These are phyloP conservation scores for Alauda arvensis DNA, from an alignment of 2,797 vertebrate genomes.

Conservation along the genomic window DNA sequence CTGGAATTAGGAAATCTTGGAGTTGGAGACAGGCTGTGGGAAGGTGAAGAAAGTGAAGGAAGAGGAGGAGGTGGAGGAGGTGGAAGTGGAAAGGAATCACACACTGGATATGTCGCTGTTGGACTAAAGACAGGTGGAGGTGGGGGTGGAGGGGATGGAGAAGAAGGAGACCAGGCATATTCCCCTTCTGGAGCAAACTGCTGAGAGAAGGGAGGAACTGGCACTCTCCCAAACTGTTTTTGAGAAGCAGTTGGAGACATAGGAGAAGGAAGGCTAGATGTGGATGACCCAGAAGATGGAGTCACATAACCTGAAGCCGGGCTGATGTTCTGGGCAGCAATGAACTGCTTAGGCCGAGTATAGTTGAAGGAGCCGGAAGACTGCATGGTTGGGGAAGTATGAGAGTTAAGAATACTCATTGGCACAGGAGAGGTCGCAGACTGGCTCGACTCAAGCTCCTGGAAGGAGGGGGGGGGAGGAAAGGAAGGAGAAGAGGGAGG, in stretches of 20 bases:
- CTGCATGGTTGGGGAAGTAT: conserved; percentile 84
- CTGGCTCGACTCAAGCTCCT: conserved; percentile 84
- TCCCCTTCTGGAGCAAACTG: conserved; percentile 76
- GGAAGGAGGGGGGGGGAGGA: conserved; percentile 91
- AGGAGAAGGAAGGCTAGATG: conserved; percentile 87
- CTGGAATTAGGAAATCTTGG: conserved; percentile 78
- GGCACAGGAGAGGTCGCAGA: conserved; percentile 61
- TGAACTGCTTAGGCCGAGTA: conserved; percentile 97
- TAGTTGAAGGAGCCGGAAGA: conserved; percentile 94
- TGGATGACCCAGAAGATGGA: conserved; percentile 87
- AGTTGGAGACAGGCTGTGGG: conserved; percentile 68
- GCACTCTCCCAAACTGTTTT: conserved; percentile 79
- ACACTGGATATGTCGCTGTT: conserved; percentile 44
- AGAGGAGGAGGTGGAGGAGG: conserved; percentile 78
- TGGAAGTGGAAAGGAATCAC: conserved; percentile 75
- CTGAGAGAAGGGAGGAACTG: conserved; percentile 75
- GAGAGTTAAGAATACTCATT: conserved; percentile 77
- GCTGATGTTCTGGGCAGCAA: conserved; percentile 89
- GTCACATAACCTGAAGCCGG: conserved; percentile 77
- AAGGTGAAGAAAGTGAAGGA: conserved; percentile 71
- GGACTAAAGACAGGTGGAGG: conserved; percentile 82
- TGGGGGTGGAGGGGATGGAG: conserved; percentile 89
- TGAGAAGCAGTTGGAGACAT: conserved; percentile 84
- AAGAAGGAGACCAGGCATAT: conserved; percentile 79
- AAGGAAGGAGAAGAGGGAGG: conserved; percentile 85